phyloP scores from a whole-genome alignment of 1,140 invertebrate genomes.

The Meteorus sp. region DNA sequence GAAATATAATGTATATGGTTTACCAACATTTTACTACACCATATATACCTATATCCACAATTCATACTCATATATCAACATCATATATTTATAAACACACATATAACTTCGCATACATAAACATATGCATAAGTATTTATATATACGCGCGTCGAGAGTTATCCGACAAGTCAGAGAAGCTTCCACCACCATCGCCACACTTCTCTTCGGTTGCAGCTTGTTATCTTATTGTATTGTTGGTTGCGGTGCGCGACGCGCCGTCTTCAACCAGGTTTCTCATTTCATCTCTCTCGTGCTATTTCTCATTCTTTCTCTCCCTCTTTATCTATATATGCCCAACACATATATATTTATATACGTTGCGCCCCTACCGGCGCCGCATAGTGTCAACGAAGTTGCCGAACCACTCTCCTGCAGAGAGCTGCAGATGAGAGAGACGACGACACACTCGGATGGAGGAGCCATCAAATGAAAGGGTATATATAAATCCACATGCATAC shows the following conservation, averaged over 20 bases:
- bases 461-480: too few relatives aligned
- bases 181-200: too few relatives aligned
- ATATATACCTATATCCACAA: too few relatives aligned
- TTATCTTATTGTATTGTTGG: conserved; percentile 54
- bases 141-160: neutral
- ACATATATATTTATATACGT: too few relatives aligned
- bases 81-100: too few relatives aligned
- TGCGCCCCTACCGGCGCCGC: too few relatives aligned
- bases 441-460: neutral
- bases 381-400: conserved; percentile 33
- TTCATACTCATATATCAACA: too few relatives aligned
- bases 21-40: too few relatives aligned
- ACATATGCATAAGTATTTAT: neutral
- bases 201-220: conserved; percentile 37
- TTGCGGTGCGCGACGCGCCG: conserved; percentile 32
- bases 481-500: too few relatives aligned
- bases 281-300: conserved; percentile 1
- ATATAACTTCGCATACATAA: neutral
- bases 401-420: conserved; percentile 39
- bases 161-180: conserved; percentile 33
- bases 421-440: conserved; percentile 43
- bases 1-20: neutral
- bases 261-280: conserved; percentile 40
- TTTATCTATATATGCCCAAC: too few relatives aligned
- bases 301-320: conserved; percentile 4